Evolutionary conservation across 2,797 vertebrate species (phyloP), one percentile per base, ranked within the genome.

Genomic region (Melanotaenia boesemani): DNA sequence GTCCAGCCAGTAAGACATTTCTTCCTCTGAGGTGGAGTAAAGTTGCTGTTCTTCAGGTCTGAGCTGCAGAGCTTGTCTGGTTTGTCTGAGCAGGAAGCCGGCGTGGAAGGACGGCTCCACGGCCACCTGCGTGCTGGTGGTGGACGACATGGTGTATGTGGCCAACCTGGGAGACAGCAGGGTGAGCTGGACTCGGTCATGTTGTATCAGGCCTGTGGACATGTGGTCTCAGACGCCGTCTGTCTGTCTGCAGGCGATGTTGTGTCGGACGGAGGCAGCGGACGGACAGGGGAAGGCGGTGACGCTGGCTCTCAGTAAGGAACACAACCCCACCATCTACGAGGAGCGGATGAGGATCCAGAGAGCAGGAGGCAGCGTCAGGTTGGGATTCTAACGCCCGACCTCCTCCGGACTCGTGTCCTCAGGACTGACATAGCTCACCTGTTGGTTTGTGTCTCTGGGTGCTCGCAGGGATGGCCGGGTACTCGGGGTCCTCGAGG

Each of bases 101-200:
- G 96, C 95, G 0, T 99, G 98, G 98, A 99, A 99, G 80, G 98
- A 99, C 36, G 98, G 98, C n/a, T 96, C 97, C 72, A 99, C 98
- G 5, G 98, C 97, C 24, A 97, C 97, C 1, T 99, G 98, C 58
- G 86, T 97, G 55, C 89, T 99, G 61, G 96, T 94, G 68, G 96
- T 98, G 0, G 96, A 98, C 84, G 95, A 98, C 72, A 88, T 82
- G 69, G 90, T 97, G 26, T 99, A 98, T 56, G 96, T 99, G 67
- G 97, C 98, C 88, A 99, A 97, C 83, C 96, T 99, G 0, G 98
- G 98, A 61, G 98, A 99, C 88, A 99, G 98, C 94, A 94, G 97
- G 96, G 98, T 95, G 88, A 71, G 72, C 30, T 3, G 32, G n/a
- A 2, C 24, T 4, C 4, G 6, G 34, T 10, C 34, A 10, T 10